A percentile compares a stretch with the other conserved stretches of the same genome.
Conservation (phyloP, 2,113 vertebrate genomes). For the Macrotis lagotis region DNA sequence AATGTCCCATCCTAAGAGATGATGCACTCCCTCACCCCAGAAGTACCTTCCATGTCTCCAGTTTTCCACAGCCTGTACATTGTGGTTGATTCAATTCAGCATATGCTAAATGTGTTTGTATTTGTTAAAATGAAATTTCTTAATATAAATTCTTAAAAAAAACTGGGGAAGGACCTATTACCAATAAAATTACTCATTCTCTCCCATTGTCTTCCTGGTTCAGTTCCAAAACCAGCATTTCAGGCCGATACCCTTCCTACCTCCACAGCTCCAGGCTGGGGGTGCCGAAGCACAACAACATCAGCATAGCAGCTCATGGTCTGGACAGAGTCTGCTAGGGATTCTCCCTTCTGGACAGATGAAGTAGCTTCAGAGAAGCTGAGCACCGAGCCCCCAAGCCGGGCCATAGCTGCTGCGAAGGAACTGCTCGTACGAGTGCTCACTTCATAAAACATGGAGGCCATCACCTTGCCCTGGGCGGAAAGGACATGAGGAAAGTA, state of each 20-base stretch:
- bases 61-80: background rate
- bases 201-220: accelerated
- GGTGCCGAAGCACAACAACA: constrained; percentile 94
- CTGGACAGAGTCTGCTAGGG: constrained; percentile 93
- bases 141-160: background rate
- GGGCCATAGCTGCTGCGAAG: constrained; percentile 94
- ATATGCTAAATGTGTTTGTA: background rate
- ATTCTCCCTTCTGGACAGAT: constrained; percentile 96
- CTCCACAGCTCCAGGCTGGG: constrained; percentile 93
- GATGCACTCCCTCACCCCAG: background rate
- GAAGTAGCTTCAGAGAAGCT: constrained; percentile 94
- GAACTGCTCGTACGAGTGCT: constrained; percentile 98
- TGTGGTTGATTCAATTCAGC: background rate
- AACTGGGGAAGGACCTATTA: background rate
- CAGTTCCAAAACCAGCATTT: background rate
- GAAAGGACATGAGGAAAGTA: accelerated
- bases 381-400: constrained; percentile 93
- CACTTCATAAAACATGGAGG: constrained; percentile 97
- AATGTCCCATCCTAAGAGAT: too few species aligned
- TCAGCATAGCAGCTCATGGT: constrained; percentile 98
- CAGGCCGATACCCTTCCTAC: constrained; percentile 74
- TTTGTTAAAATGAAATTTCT: background rate
- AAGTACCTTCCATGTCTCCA: background rate
- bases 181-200: background rate
- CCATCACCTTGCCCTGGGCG: constrained; percentile 95